Base-by-base conservation (phyloP, 92 coral and sea anemone species). In the Parazoanthus darwini region DNA sequence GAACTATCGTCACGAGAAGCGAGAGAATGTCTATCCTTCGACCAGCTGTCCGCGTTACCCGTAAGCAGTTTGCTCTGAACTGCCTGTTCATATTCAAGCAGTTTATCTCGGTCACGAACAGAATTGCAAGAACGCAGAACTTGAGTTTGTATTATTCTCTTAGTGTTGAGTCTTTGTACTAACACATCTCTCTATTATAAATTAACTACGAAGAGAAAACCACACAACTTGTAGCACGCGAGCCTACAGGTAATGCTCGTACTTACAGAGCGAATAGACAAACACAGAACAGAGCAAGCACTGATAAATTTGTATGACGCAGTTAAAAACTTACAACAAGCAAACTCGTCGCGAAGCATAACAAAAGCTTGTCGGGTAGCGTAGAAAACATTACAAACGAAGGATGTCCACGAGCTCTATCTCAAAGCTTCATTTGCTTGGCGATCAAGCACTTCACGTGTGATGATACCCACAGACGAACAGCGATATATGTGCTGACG, bases 241-340 rank as follows among this genome's bases (percentile, higher is more conserved):
- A 84, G 48, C 87, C 44, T 43, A 80, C 72, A 84, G 66, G n/a
- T 39, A 15, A 46, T 15, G 38, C 77, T 33, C 16, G 79, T 84
- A 84, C 87, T 84, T 84, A 84, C 87, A 84, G 87, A 84, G 66
- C 39, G 77, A 51, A 26, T 84, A 84, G 87, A 84, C 87, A 84
- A 84, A 84, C 87, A 84, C 46, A 33, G 56, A 84, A 71, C 66
- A 84, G 78, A 84, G 37, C 65, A 26, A 79, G 51, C 16, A 38
- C 51, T 39, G 51, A 39, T 4, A 39, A 76, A 76, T 82, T 43
- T 8, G 54, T 51, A 42, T 84, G 87, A 84, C 87, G 87, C 87
- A 84, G 87, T 26, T 43, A 71, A 84, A 48, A 79, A 80, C 87
- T 84, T 74, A 84, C 87, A 29, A 84, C 78, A 29, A 84, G 65